A percentile compares a stretch with the other conserved stretches of the same genome.
Evolutionary conservation across 2,888 invertebrate species (phyloP).

Genomic region (Lasioglossum zephyrum): DNA sequence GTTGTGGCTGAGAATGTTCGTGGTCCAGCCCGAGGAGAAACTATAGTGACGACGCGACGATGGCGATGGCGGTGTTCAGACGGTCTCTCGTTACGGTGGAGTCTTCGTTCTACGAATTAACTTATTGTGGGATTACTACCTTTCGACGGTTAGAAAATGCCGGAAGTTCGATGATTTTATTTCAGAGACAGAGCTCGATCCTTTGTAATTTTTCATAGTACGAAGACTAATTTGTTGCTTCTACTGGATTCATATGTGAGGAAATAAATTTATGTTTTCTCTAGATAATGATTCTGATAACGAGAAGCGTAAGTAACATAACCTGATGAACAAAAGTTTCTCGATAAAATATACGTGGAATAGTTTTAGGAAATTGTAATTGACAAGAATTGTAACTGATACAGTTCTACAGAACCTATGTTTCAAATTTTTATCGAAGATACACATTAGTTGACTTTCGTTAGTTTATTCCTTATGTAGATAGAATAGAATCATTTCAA

Average conservation of each 20-base stretch:
- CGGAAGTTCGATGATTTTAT: background rate
- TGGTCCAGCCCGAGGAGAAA: conserved; percentile 54
- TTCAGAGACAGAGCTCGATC: background rate
- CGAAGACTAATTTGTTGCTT: too few species aligned
- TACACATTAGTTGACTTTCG: background rate
- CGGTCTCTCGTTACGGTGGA: conserved; percentile 5
- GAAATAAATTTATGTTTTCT: too few species aligned
- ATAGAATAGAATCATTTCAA: background rate
- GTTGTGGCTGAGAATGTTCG: conserved; percentile 36
- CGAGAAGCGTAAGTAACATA: too few species aligned
- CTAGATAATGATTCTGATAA: too few species aligned
- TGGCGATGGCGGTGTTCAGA: conserved; percentile 72
- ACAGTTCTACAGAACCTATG: too few species aligned
- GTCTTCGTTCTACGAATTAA: background rate
- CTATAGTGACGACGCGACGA: conserved; percentile 59
- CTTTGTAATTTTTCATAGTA: background rate
- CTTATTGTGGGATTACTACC: background rate
- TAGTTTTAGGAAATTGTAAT: background rate
- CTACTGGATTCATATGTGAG: too few species aligned
- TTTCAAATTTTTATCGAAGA: too few species aligned
- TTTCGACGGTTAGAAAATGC: background rate
- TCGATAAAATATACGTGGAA: too few species aligned
- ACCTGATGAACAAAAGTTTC: too few species aligned
- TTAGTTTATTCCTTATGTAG: background rate
- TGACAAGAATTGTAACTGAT: background rate